Evolutionary conservation across 2,888 invertebrate species (phyloP).

Genomic region (Leptarthrus brevirostris): DNA sequence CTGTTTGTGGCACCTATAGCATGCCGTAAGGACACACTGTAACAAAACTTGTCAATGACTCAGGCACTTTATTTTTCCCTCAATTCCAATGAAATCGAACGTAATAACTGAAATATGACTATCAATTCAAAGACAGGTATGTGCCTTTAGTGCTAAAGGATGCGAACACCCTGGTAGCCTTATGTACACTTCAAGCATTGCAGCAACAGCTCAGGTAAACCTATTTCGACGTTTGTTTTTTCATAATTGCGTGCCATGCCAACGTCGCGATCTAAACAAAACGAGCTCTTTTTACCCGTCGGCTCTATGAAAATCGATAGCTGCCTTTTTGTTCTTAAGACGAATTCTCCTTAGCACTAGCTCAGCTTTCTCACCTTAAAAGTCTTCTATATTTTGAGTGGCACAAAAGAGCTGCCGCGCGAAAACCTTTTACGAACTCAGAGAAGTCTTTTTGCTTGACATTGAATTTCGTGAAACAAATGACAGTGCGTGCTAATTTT

Average conservation of each 20-base stretch:
- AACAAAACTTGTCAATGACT: too few relatives aligned
- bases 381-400: not conserved
- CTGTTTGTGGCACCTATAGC: too few relatives aligned
- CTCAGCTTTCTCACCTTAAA: not conserved
- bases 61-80: too few relatives aligned
- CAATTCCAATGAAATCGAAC: too few relatives aligned
- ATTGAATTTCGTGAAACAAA: slow-evolving; percentile 14
- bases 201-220: not conserved
- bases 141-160: too few relatives aligned
- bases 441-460: slow-evolving; percentile 1
- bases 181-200: not conserved
- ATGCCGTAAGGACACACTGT: too few relatives aligned
- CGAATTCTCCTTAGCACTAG: not conserved
- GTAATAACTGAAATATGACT: too few relatives aligned
- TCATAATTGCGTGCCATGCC: slow-evolving; percentile 51
- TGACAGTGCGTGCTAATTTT: slow-evolving; percentile 35
- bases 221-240: slow-evolving; percentile 10
- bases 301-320: slow-evolving; percentile 37
- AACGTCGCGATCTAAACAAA: slow-evolving; percentile 52
- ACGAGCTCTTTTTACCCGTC: slow-evolving; percentile 10
- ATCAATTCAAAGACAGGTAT: too few relatives aligned
- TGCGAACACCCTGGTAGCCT: not conserved
- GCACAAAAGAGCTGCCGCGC: not conserved
- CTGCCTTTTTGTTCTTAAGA: not conserved
- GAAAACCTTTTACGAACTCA: not conserved